These are phyloP conservation scores for Agonopterix heracliana DNA, from an alignment of 2,888 invertebrate species.

Conservation along the genomic window DNA sequence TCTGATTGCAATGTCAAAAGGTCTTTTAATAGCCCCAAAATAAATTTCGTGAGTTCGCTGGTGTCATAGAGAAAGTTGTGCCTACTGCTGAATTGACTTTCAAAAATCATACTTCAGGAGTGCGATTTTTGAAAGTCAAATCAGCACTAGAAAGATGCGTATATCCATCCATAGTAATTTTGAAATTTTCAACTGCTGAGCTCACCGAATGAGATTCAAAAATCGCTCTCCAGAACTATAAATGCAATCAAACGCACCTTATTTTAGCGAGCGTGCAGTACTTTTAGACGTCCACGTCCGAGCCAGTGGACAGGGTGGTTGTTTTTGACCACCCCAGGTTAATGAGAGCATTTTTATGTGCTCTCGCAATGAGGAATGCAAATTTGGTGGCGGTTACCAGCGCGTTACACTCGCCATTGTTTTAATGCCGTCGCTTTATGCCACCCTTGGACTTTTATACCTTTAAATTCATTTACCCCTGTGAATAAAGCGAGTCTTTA, in stretches of 20 bases:
- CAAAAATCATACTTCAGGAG: no score
- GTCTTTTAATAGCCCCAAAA: no score
- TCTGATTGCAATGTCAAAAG: no score
- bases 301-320: conserved; percentile 35
- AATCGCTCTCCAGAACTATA: no score
- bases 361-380: conserved; percentile 74
- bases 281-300: conserved; percentile 13
- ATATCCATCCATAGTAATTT: no score
- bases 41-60: no score
- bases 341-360: conserved; percentile 74
- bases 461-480: conserved; percentile 59
- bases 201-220: no score
- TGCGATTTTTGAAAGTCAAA: no score
- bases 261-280: conserved; percentile 14
- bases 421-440: conserved; percentile 57
- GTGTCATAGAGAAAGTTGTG: no score
- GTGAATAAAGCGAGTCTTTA: conserved; percentile 45
- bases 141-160: no score
- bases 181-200: no score
- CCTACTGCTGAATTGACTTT: no score
- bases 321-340: conserved; percentile 64
- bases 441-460: conserved; percentile 54
- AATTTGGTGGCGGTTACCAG: conserved; percentile 64
- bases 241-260: conserved; percentile 15
- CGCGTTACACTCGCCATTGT: conserved; percentile 61